Evolutionary conservation across 1,140 invertebrate species (phyloP).

Genomic region (Tenebrio molitor): DNA sequence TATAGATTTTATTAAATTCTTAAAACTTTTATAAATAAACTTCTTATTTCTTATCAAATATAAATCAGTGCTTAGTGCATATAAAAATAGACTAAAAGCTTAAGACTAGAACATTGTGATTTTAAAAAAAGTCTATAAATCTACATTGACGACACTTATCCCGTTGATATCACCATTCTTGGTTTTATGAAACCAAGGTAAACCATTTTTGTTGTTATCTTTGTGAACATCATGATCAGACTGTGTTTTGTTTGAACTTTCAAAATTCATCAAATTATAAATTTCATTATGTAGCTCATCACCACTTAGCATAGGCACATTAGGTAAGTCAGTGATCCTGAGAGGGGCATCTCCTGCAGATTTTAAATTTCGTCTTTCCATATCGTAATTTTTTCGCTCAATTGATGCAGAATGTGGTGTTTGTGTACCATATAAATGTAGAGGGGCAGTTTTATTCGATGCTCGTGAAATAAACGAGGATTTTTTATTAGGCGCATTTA

Average conservation of each 20-base stretch:
- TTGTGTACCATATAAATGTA: conserved; percentile 50
- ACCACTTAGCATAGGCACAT: conserved; percentile 39
- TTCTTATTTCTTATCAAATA: conserved; percentile 27
- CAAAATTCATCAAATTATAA: conserved; percentile 32
- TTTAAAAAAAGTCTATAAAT: conserved; percentile 33
- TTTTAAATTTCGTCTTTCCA: conserved; percentile 49
- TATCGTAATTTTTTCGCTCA: conserved; percentile 39
- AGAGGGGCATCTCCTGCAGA: conserved; percentile 56
- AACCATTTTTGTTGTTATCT: conserved; percentile 39
- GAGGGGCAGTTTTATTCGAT: conserved; percentile 60
- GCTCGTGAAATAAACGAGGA: conserved; percentile 45
- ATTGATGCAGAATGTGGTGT: conserved; percentile 52
- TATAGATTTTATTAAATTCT: too few species aligned
- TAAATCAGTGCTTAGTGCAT: conserved; percentile 18
- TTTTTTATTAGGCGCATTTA: conserved; percentile 54
- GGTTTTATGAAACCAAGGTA: conserved; percentile 48
- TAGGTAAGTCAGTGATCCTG: conserved; percentile 49
- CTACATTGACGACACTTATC: conserved; percentile 57
- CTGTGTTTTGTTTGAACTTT: conserved; percentile 2
- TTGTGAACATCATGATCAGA: conserved; percentile 35
- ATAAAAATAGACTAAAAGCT: conserved; percentile 36
- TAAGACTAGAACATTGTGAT: conserved; percentile 22
- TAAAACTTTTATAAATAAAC: too few species aligned
- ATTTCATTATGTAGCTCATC: conserved; percentile 21
- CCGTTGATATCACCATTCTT: conserved; percentile 48